These are phyloP conservation scores for Drosophila paulistorum DNA, from an alignment of 1,140 invertebrate species.

Conservation along the genomic window DNA sequence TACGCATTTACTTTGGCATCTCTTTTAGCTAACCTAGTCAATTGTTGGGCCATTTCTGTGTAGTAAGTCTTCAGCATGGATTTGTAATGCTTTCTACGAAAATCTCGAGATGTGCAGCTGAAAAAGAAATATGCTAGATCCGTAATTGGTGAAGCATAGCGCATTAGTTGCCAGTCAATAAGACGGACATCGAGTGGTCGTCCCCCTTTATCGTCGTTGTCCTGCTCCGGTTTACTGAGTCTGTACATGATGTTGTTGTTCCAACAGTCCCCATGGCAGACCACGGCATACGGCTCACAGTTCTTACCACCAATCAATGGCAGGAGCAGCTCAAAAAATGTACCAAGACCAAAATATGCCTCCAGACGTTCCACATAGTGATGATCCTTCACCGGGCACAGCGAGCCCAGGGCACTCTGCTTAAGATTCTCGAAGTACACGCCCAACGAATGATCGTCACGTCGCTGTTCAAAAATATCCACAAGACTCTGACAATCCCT, in stretches of 20 bases:
- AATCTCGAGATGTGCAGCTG: conserved; percentile 83
- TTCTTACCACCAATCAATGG: conserved; percentile 39
- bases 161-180: conserved; percentile 85
- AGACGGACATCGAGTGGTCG: conserved; percentile 75
- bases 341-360: conserved; percentile 44
- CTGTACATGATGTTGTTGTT: conserved; percentile 85
- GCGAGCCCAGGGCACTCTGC: conserved; percentile 45
- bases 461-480: conserved; percentile 72
- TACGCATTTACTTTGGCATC: no score
- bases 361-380: conserved; percentile 38
- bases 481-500: conserved; percentile 59
- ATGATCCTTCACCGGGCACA: conserved; percentile 26
- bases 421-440: conserved; percentile 66
- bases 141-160: conserved; percentile 85
- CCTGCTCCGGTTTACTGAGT: conserved; percentile 58
- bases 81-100: conserved; percentile 83
- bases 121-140: conserved; percentile 86
- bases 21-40: conserved; percentile 45
- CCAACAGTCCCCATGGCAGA: conserved; percentile 85
- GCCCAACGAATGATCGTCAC: conserved; percentile 45
- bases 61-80: conserved; percentile 85
- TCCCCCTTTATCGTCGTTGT: not conserved
- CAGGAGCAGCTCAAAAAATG: conserved; percentile 49
- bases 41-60: conserved; percentile 81
- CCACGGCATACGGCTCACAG: conserved; percentile 82